Conservation (phyloP, 2,888 invertebrate species). For the Drosophila diplacantha region DNA sequence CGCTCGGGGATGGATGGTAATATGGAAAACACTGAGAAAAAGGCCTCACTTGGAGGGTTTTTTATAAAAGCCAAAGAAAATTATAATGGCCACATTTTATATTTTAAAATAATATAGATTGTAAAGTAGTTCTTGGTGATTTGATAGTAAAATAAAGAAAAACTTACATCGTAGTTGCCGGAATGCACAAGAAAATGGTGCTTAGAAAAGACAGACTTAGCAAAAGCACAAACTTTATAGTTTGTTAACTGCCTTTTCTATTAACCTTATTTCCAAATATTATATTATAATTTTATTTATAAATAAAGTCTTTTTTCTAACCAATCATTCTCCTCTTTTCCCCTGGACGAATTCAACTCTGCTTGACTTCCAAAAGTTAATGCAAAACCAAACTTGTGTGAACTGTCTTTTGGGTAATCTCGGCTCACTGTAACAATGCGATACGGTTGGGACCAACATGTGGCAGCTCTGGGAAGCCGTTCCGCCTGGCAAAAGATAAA, state of each 20-base stretch:
- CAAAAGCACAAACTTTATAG: not conserved
- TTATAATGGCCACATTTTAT: not conserved
- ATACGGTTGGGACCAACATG: constrained; percentile 22
- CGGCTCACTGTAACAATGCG: constrained; percentile 20
- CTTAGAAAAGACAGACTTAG: not conserved
- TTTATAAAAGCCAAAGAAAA: not conserved
- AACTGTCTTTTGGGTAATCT: constrained; percentile 27
- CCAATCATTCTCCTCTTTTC: not conserved
- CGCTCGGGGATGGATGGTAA: constrained; percentile 10
- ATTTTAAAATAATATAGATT: not conserved
- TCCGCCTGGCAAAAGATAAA: constrained; percentile 23
- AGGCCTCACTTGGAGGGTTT: not conserved
- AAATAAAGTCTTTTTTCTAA: not conserved
- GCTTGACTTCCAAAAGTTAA: constrained; percentile 13
- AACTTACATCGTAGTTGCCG: no score
- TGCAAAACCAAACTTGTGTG: constrained; percentile 23
- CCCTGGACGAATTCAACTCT: not conserved
- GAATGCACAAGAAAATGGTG: not conserved
- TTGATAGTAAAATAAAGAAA: not conserved
- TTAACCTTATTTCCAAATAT: not conserved
- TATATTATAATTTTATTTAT: not conserved
- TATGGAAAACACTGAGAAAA: constrained; percentile 2
- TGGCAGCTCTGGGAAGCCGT: constrained; percentile 16
- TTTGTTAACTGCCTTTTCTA: not conserved
- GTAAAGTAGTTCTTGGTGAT: not conserved